Percentiles rank a stretch among this genome's conserved stretches.
These are phyloP conservation scores for Penaeus vannamei DNA, from an alignment of 1,140 invertebrate species.

Conservation along the genomic window DNA sequence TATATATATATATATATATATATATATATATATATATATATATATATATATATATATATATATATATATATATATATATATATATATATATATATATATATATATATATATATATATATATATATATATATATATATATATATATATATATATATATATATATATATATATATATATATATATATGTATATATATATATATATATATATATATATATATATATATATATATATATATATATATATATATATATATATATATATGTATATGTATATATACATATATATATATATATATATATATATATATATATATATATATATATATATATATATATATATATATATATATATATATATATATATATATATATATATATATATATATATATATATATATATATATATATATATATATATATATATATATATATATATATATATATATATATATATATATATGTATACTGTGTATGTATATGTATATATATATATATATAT, in stretches of 20 bases:
- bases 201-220: neutral
- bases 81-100: neutral
- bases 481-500: neutral
- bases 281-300: too few relatives aligned
- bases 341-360: too few relatives aligned
- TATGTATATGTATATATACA: too few relatives aligned
- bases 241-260: too few relatives aligned
- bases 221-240: neutral
- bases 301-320: too few relatives aligned
- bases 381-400: too few relatives aligned
- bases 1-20: neutral
- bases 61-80: neutral
- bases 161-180: conserved; percentile 9
- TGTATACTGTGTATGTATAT: too few relatives aligned
- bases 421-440: neutral
- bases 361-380: too few relatives aligned
- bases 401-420: neutral
- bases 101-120: neutral
- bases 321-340: too few relatives aligned
- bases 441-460: neutral
- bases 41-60: neutral
- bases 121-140: neutral
- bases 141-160: neutral
- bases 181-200: neutral
- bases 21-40: neutral